These are phyloP conservation scores for Anorthoa munda DNA, from an alignment of 2,888 invertebrate species.

Conservation along the genomic window DNA sequence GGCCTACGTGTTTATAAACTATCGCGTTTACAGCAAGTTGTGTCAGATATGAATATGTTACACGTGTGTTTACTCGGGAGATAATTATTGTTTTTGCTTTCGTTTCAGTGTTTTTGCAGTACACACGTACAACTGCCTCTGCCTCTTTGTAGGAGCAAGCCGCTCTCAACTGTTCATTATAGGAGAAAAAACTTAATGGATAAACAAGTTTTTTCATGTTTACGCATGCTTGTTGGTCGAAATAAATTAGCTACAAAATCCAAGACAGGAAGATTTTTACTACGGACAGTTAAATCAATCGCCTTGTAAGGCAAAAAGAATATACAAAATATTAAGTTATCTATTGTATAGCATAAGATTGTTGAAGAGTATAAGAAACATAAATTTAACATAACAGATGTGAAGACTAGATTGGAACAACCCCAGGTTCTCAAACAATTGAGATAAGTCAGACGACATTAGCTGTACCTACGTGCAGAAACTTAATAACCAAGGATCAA, in stretches of 20 bases:
- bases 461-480: constrained; percentile 27
- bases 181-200: constrained; percentile 24
- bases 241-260: background rate
- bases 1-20: constrained; percentile 7
- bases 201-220: constrained; percentile 20
- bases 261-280: background rate
- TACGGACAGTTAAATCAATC: background rate
- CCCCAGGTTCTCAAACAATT: background rate
- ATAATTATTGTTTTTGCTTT: constrained; percentile 51
- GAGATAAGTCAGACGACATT: constrained; percentile 10
- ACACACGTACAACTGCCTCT: constrained; percentile 8
- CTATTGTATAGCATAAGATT: background rate
- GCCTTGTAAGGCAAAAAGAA: no score
- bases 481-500: constrained; percentile 36
- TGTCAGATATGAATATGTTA: constrained; percentile 14
- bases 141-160: constrained; percentile 1
- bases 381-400: background rate
- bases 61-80: constrained; percentile 31
- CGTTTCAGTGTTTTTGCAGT: constrained; percentile 31
- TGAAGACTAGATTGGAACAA: background rate
- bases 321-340: no score
- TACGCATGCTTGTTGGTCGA: background rate
- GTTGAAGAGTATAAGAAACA: background rate
- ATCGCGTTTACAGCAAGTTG: constrained; percentile 9
- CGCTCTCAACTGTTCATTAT: constrained; percentile 2